Percentiles rank a stretch among this genome's conserved stretches.
phyloP scores from a whole-genome alignment of 2,797 vertebrate species.

The Acrossocheilus fasciatus region DNA sequence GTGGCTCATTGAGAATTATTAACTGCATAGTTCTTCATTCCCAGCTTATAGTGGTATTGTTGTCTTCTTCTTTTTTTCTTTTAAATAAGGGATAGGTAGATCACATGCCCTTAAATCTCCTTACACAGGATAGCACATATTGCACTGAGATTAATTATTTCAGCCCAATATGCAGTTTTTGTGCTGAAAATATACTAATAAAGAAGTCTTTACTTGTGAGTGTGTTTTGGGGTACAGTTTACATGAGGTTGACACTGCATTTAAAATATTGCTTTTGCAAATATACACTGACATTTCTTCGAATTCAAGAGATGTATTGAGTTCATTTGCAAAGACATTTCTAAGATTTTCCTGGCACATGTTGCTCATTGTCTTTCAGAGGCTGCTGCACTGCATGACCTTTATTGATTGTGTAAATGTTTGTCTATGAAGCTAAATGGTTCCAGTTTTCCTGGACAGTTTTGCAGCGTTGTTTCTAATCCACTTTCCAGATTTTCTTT shows the following conservation, averaged over 20 bases:
- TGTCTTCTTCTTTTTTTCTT: not conserved
- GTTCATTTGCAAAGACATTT: not conserved
- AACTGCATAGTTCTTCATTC: not conserved
- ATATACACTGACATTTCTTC: not conserved
- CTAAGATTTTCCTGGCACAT: constrained; percentile 17
- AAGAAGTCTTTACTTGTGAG: not conserved
- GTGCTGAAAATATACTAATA: constrained; percentile 21
- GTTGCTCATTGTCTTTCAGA: constrained; percentile 19
- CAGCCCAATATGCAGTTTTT: not conserved
- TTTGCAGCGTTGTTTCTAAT: not conserved
- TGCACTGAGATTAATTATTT: constrained; percentile 6
- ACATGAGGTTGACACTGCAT: not conserved
- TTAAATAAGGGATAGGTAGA: not conserved
- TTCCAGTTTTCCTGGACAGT: not conserved
- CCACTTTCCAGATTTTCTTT: not conserved
- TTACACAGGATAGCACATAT: not conserved
- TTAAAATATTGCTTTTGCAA: not conserved
- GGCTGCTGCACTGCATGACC: not conserved
- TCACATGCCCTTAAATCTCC: not conserved
- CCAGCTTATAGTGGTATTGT: not conserved
- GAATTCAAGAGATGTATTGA: not conserved
- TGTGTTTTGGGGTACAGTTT: not conserved
- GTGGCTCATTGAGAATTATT: not conserved
- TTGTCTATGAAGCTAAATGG: not conserved
- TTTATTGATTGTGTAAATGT: constrained; percentile 14